Conservation (phyloP, 1,140 invertebrate species). For the Wasmannia auropunctata region DNA sequence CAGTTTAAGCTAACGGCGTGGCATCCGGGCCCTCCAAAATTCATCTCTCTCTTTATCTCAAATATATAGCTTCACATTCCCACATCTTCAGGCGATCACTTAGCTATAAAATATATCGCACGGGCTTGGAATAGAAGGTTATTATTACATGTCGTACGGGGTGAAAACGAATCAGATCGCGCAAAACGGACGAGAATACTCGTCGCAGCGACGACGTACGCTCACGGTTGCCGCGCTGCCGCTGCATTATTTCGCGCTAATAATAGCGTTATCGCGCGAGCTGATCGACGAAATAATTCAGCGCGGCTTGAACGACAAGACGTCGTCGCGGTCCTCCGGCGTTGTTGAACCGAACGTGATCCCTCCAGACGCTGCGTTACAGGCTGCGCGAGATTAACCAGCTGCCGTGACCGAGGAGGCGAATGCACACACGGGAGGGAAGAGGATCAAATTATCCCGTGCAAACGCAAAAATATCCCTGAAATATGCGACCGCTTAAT, state of each 20-base stretch:
- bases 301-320: background rate
- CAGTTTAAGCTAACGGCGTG: background rate
- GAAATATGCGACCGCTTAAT: background rate
- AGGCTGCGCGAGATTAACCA: background rate
- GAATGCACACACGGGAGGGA: too few species aligned
- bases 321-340: background rate
- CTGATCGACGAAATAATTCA: constrained; percentile 28
- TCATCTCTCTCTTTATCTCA: too few species aligned
- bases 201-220: background rate
- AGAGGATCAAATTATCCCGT: background rate
- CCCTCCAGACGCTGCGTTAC: background rate
- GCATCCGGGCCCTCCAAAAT: background rate
- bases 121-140: background rate
- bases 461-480: background rate
- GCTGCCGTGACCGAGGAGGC: constrained; percentile 5
- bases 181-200: background rate
- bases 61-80: background rate
- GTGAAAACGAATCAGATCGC: background rate
- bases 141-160: background rate
- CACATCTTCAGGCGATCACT: background rate
- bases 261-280: constrained; percentile 30
- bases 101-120: constrained; percentile 21
- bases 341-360: background rate
- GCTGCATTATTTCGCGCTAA: constrained; percentile 22
- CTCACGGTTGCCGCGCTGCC: background rate